Evolutionary conservation across 2,888 invertebrate species (phyloP), one percentile per base, ranked within the genome.

Genomic region (Lochmaea capreae): DNA sequence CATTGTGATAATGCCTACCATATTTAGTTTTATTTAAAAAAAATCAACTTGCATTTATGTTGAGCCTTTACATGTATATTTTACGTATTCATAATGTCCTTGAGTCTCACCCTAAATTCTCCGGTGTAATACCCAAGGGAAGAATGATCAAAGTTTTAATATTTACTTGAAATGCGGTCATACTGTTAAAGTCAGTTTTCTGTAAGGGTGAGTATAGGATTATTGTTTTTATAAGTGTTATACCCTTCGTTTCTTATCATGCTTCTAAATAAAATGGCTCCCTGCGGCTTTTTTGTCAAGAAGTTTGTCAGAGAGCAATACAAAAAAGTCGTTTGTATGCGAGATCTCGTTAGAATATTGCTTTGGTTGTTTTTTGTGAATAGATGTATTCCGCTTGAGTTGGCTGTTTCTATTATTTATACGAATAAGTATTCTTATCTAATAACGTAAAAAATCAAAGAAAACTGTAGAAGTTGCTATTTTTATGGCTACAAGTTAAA

Each of bases 61-160:
- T 16, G 9, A 5, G 10, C 14, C 59, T 8, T 14, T 22, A 22
- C 22, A 22, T 22, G 22, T 22, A 22, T 22, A 22, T 59, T 59
- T 33, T 59, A 12, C 3, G 11, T n/a, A n/a, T n/a, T n/a, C n/a
- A n/a, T n/a, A n/a, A n/a, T n/a, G 12, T 6, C 26, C 59, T 59
- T 6, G 59, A 59, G 14, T 33, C 43, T 11, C 11, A 8, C 22
- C 62, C 18, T 12, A 63, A 63, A 63, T 63, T 63, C 18, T n/a
- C 43, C 4, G 14, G 43, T 16, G 16, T 43, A n/a, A 16, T 43
- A 18, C 62, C 16, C 43, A 9, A 18, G 43, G 62, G 62, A n/a
- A 43, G 18, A 63, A 63, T 63, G 43, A 63, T 63, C n/a, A 18
- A 63, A 63, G 42, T 62, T 62, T 42, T 63, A 63, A 63, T 63